Base-by-base conservation (phyloP, 2,797 vertebrate species). In the Etheostoma nigrum region DNA sequence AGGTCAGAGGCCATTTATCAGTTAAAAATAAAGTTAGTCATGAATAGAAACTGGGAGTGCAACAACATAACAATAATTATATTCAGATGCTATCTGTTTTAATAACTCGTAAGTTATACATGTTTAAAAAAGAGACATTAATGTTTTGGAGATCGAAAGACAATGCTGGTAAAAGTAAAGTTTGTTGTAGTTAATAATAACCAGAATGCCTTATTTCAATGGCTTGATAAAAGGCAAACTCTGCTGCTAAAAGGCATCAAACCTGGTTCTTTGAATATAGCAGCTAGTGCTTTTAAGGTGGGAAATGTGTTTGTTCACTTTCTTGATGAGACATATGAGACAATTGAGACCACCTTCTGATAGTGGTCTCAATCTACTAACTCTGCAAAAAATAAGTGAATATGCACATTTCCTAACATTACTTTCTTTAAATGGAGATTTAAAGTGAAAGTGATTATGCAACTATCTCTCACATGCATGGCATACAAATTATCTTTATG, bases 1-100 rank as follows among this genome's bases (percentile, higher is more conserved):
- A 36, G 62, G 69, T 77, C 70, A 65, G 30, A 67, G 67, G 74
- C 75, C 6, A 23, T 25, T 33, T 68, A 54, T 62, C 69, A 64
- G 40, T 45, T 42, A n/a, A 72, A 25, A 67, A 58, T n/a, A 3
- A 10, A 16, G 10, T 25, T 21, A 19, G 13, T 60, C 3, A 10
- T 13, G 27, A 33, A 8, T 5, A 61, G 8, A 62, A 30, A 10
- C 5, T 59, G 14, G 10, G 36, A 40, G 36, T 11, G 3, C 19
- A 33, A 70, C 25, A 65, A 55, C 54, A 23, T 23, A 23, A 23
- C 21, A 23, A 23, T 23, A 23, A 23, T 23, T 23, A 23, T 23
- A 23, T 23, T 23, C 21, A 23, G 21, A 23, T 23, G 21, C 21
- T 23, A 23, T 1, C 21, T 23, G 21, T 23, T 23, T 23, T 23